These are phyloP conservation scores for Poecilia wingei DNA, from an alignment of 2,797 vertebrate species.

Conservation along the genomic window DNA sequence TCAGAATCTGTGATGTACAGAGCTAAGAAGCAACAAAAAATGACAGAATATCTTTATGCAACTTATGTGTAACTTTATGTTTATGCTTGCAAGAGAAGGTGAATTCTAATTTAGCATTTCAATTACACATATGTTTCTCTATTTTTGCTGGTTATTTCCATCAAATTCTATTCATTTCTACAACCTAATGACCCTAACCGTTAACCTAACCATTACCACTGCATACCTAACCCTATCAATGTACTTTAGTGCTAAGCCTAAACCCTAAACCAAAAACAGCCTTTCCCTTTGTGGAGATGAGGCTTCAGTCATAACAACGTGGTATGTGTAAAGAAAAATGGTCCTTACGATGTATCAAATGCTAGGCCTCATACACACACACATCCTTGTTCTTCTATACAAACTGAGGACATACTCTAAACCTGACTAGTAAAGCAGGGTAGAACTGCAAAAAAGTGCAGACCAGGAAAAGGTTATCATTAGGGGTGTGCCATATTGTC, in stretches of 20 bases:
- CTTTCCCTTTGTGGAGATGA: too few relatives aligned
- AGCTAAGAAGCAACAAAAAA: slow-evolving; percentile 25
- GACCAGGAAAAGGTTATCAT: too few relatives aligned
- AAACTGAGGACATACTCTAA: too few relatives aligned
- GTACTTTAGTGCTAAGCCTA: not conserved
- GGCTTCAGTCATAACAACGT: too few relatives aligned
- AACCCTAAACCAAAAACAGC: not conserved
- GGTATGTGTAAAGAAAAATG: too few relatives aligned
- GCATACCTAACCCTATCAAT: not conserved
- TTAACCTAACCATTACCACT: not conserved
- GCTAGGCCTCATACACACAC: not conserved
- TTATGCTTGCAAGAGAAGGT: not conserved
- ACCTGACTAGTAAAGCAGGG: too few relatives aligned
- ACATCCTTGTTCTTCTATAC: not conserved
- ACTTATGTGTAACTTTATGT: not conserved
- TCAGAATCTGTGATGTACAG: slow-evolving; percentile 25
- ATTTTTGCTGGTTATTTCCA: not conserved
- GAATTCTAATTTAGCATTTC: slow-evolving; percentile 3
- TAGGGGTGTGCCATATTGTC: too few relatives aligned
- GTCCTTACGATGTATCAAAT: too few relatives aligned
- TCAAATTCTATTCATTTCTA: not conserved
- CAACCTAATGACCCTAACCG: not conserved
- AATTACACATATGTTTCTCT: not conserved
- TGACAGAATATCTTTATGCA: slow-evolving; percentile 9
- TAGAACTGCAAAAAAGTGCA: not conserved